Evolutionary conservation across 1,140 invertebrate species (phyloP).

Genomic region (Harlomillsia oculata): DNA sequence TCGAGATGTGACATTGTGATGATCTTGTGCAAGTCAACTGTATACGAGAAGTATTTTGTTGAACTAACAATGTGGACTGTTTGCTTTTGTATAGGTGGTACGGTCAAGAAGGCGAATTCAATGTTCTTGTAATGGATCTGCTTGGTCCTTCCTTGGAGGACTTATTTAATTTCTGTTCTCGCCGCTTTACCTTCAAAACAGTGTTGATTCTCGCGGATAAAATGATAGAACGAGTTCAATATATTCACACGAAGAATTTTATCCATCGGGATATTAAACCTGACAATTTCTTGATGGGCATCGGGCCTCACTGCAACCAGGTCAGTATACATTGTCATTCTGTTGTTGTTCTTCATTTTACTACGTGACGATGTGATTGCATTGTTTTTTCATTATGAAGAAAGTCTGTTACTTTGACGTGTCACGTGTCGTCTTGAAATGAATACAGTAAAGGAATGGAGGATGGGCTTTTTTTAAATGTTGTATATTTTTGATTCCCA

Average conservation of each 20-base stretch:
- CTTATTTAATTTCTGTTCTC: constrained; percentile 89
- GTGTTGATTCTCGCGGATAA: constrained; percentile 94
- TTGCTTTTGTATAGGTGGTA: constrained; percentile 70
- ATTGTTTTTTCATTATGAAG: too few species aligned
- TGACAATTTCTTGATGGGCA: constrained; percentile 97
- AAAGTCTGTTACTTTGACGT: too few species aligned
- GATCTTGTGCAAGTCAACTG: too few species aligned
- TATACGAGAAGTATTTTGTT: too few species aligned
- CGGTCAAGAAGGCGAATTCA: constrained; percentile 84
- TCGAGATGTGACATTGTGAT: constrained; percentile 87
- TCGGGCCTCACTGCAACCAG: constrained; percentile 87
- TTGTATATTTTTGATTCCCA: too few species aligned
- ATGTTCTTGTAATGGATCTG: constrained; percentile 92
- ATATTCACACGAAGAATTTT: constrained; percentile 88
- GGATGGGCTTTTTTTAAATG: too few species aligned
- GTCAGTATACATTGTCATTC: constrained; percentile 40
- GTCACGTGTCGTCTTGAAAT: too few species aligned
- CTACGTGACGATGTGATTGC: too few species aligned
- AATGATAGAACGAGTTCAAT: constrained; percentile 84
- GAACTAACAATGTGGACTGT: too few species aligned
- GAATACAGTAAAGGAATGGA: too few species aligned
- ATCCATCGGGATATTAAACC: constrained; percentile 93
- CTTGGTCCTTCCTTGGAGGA: constrained; percentile 91
- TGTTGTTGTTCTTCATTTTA: too few species aligned
- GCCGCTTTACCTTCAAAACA: constrained; percentile 93